phyloP scores from a whole-genome alignment of 2,113 vertebrate species.

The Malurus melanocephalus region DNA sequence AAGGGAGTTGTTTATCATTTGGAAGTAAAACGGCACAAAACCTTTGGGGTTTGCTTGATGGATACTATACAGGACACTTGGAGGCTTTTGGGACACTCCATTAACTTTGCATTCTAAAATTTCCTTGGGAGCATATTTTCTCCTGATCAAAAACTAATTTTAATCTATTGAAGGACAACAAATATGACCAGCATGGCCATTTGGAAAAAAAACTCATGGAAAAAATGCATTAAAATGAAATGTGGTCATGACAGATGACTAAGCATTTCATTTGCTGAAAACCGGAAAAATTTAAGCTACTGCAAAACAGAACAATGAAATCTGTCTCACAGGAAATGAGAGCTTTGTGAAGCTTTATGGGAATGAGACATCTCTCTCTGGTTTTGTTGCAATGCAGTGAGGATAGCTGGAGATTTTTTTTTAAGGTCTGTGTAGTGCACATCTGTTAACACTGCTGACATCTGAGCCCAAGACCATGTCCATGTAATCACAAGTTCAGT shows the following conservation, averaged over 20 bases:
- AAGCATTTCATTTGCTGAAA: slow-evolving; percentile 13
- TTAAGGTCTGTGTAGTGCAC: neutral
- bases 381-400: neutral
- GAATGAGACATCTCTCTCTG: neutral
- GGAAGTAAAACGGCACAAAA: slow-evolving; percentile 37
- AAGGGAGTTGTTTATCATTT: slow-evolving; percentile 42
- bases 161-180: slow-evolving; percentile 38
- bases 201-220: slow-evolving; percentile 1
- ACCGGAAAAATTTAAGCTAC: neutral
- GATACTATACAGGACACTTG: slow-evolving; percentile 40
- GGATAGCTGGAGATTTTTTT: neutral
- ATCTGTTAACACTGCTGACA: neutral
- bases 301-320: neutral
- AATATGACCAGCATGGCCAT: slow-evolving; percentile 21
- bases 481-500: neutral
- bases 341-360: neutral
- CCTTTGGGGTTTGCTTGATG: slow-evolving; percentile 60
- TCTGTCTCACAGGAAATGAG: neutral
- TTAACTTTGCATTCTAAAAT: slow-evolving; percentile 59
- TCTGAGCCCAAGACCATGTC: neutral
- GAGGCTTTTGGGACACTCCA: slow-evolving; percentile 60
- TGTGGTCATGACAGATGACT: neutral
- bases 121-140: slow-evolving; percentile 59
- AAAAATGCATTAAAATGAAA: slow-evolving; percentile 26
- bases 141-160: slow-evolving; percentile 43